A percentile compares a stretch with the other conserved stretches of the same genome.
phyloP scores from a whole-genome alignment of 2,888 invertebrate genomes.

The Hemithea aestivaria region DNA sequence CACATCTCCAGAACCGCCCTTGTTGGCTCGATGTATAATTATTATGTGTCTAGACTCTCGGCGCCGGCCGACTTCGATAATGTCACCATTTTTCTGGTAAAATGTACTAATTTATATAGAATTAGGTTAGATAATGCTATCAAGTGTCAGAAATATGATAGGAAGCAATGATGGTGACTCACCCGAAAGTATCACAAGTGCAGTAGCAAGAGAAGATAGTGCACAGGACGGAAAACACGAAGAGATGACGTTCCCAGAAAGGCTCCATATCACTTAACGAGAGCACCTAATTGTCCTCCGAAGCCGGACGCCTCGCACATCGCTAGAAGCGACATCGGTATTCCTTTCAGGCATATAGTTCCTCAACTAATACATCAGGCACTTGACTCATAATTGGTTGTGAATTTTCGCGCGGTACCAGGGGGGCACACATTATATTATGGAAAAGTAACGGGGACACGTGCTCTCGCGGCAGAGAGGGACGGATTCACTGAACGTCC shows the following conservation, averaged over 20 bases:
- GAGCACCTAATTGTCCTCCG: constrained; percentile 64
- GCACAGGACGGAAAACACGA: constrained; percentile 72
- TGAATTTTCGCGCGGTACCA: constrained; percentile 75
- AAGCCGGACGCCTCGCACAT: constrained; percentile 57
- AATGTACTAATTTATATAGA: constrained; percentile 9
- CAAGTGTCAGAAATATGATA: constrained; percentile 11
- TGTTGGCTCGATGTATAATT: constrained; percentile 68
- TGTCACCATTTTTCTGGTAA: constrained; percentile 41
- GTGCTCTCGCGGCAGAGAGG: constrained; percentile 78
- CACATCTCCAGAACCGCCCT: constrained; percentile 65
- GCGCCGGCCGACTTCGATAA: constrained; percentile 62
- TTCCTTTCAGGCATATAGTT: constrained; percentile 71
- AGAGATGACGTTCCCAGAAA: constrained; percentile 58
- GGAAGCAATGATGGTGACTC: constrained; percentile 30
- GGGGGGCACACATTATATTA: constrained; percentile 76
- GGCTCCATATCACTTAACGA: constrained; percentile 71
- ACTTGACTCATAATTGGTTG: constrained; percentile 76
- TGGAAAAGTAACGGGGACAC: constrained; percentile 76
- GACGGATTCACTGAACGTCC: constrained; percentile 80
- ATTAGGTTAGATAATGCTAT: constrained; percentile 22
- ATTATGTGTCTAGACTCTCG: constrained; percentile 72
- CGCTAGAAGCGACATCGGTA: constrained; percentile 60
- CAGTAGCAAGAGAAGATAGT: constrained; percentile 58
- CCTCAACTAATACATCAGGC: constrained; percentile 71
- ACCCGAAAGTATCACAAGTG: constrained; percentile 60